phyloP scores from a whole-genome alignment of 2,113 vertebrate genomes.

The Sylvietta virens region DNA sequence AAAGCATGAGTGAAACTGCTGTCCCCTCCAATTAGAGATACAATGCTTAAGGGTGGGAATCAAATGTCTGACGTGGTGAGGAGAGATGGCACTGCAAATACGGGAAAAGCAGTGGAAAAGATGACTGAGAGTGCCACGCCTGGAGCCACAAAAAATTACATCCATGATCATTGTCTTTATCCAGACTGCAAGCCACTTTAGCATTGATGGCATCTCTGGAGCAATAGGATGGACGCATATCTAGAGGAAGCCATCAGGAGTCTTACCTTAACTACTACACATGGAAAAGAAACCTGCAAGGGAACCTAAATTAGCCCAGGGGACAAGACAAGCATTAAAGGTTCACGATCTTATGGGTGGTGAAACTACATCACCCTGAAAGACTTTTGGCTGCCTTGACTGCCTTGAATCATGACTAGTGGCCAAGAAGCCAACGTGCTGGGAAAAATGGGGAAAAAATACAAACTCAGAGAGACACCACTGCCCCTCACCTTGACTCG shows the following conservation, averaged over 20 bases:
- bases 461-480: not conserved
- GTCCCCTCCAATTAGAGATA: not conserved
- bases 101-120: not conserved
- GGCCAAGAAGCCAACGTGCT: not conserved
- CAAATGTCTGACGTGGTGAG: not conserved
- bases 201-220: not conserved
- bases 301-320: not conserved
- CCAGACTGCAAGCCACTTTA: not conserved
- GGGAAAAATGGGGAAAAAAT: not conserved
- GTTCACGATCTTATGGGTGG: not conserved
- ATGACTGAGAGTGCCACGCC: not conserved
- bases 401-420: not conserved
- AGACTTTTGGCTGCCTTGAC: too few species aligned
- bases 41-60: not conserved
- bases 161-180: not conserved
- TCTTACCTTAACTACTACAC: not conserved
- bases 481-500: slow-evolving; percentile 85
- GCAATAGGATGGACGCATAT: not conserved
- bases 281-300: not conserved
- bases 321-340: not conserved
- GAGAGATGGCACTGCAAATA: not conserved
- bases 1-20: not conserved
- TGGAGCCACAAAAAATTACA: not conserved
- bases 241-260: not conserved
- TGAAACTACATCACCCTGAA: not conserved